phyloP scores from a whole-genome alignment of 2,797 vertebrate species.

The Sebastes melanostomus region DNA sequence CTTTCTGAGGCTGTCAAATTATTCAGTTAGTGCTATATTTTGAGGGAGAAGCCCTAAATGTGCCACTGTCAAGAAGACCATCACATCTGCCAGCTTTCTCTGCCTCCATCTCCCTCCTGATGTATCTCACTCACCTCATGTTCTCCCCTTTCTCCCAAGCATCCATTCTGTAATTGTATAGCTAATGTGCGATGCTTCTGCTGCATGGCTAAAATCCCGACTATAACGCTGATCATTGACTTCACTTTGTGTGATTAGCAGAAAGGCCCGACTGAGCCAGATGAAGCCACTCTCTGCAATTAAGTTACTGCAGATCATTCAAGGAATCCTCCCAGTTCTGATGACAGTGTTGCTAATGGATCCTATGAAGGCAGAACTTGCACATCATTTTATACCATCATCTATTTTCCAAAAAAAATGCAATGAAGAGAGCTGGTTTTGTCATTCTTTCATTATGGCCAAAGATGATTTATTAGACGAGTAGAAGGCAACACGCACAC shows the following conservation, averaged over 20 bases:
- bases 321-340: conserved; percentile 1
- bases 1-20: not conserved
- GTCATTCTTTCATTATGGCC: not conserved
- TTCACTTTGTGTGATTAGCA: conserved; percentile 78
- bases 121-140: not conserved
- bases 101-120: not conserved
- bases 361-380: conserved; percentile 1
- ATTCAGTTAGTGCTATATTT: not conserved
- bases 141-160: not conserved
- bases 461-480: not conserved
- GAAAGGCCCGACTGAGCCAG: conserved; percentile 44
- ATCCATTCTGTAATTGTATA: conserved; percentile 27
- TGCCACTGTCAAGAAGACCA: not conserved
- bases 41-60: not conserved
- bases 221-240: conserved; percentile 55
- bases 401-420: not conserved
- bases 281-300: conserved; percentile 64
- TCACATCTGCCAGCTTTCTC: conserved; percentile 11
- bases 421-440: not conserved
- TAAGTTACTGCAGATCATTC: conserved; percentile 54
- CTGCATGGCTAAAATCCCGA: conserved; percentile 46
- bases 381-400: conserved; percentile 1
- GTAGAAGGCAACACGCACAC: not conserved
- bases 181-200: conserved; percentile 36
- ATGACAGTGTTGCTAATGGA: conserved; percentile 24